Evolutionary conservation across 64 coral and sea anemone species (phyloP), one percentile per base, ranked within the genome.

Genomic region (Montipora foliosa): DNA sequence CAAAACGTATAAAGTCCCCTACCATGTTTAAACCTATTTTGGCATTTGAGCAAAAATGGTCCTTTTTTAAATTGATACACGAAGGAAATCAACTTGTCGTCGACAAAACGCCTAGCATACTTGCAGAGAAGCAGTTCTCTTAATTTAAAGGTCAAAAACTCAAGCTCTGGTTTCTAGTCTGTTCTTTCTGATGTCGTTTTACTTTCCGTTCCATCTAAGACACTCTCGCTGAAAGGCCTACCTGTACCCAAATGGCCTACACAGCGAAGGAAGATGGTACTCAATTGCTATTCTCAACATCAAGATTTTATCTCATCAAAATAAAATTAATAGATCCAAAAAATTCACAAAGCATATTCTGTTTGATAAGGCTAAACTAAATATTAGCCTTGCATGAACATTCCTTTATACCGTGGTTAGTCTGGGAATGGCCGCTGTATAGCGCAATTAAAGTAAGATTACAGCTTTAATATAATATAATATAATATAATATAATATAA

Each of bases 321-420:
- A 50, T 51, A 72, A 16, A 64, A 12, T 55, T 64, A 64, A 64
- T 64, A 16, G 3, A 72, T 49, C 66, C 82, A 6, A 12, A 86
- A 86, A 86, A 50, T 29, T 50, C 9, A 86, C 66, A 70, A 72
- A 86, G 47, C 1, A 19, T 24, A 14, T 49, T 49, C 62, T 71
- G 66, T 72, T 70, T 72, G 10, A 19, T 13, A 16, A 50, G 47
- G 9, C 66, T 50, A 48, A 44, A 24, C 7, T 37, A 86, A 84
- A 86, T 86, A 86, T 86, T 86, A 86, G 82, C 82, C 50, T 50
- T 86, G n/a, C 46, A 13, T 50, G 82, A 86, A 86, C 66, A 86
- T 86, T 86, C 82, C 64, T 71, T 86, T 71, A 49, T 47, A 37
- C 5, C 46, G 17, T 17, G 46, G 46, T 16, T 6, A 78, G 2